Evolutionary conservation across 2,888 invertebrate species (phyloP).

Genomic region (Drosophila birchii): DNA sequence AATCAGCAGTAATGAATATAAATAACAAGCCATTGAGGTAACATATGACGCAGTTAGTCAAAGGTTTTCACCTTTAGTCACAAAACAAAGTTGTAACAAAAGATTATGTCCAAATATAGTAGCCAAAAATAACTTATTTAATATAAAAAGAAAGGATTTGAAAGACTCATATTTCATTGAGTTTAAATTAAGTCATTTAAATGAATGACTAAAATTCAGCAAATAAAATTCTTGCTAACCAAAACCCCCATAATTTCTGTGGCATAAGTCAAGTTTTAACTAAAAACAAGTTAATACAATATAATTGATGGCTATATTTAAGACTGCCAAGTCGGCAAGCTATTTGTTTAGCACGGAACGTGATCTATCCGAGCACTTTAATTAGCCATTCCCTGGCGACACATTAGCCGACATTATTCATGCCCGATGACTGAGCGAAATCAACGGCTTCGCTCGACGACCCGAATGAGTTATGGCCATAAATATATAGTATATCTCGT

Average conservation of each 20-base stretch:
- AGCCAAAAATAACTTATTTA: too few species aligned
- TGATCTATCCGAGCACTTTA: constrained; percentile 41
- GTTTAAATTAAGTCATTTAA: neutral
- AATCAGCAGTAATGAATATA: constrained; percentile 31
- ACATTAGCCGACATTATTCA: constrained; percentile 44
- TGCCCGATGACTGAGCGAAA: constrained; percentile 31
- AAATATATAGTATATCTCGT: constrained; percentile 15
- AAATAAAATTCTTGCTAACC: neutral
- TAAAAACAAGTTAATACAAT: neutral
- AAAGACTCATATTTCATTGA: too few species aligned
- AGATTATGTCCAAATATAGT: neutral
- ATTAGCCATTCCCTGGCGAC: constrained; percentile 45
- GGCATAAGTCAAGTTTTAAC: constrained; percentile 4
- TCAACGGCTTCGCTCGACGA: constrained; percentile 20
- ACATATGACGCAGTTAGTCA: constrained; percentile 5
- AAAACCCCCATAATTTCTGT: neutral
- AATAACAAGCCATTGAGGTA: constrained; percentile 7
- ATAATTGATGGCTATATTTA: constrained; percentile 17
- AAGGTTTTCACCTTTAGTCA: neutral
- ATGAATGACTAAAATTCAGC: neutral
- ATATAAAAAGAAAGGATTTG: neutral
- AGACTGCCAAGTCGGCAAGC: constrained; percentile 4
- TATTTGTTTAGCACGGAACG: constrained; percentile 22
- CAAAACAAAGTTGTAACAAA: neutral
- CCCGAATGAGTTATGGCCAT: constrained; percentile 29